phyloP scores from a whole-genome alignment of 64 coral and sea anemone species.

The Stylophora pistillata region DNA sequence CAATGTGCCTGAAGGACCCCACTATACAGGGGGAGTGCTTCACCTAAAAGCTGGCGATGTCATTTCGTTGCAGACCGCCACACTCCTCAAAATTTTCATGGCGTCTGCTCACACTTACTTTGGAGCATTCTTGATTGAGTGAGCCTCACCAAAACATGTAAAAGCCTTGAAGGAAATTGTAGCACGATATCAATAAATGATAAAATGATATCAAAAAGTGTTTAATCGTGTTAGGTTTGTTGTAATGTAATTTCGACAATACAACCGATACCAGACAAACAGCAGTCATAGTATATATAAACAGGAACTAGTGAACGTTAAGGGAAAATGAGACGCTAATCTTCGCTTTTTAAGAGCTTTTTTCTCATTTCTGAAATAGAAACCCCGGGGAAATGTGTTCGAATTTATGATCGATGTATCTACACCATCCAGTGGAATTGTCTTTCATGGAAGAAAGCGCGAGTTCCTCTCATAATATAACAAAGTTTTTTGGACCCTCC shows the following conservation, averaged over 20 bases:
- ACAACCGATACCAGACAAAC: too few relatives aligned
- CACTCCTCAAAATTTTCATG: neutral
- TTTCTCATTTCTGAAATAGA: too few relatives aligned
- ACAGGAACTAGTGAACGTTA: too few relatives aligned
- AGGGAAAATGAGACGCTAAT: too few relatives aligned
- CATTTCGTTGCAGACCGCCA: neutral
- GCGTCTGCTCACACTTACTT: neutral
- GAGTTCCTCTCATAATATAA: neutral
- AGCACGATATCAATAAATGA: neutral
- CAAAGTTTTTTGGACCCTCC: conserved; percentile 19
- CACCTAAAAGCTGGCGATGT: neutral
- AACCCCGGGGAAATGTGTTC: too few relatives aligned
- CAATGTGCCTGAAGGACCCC: too few relatives aligned
- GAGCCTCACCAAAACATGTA: neutral
- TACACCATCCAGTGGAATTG: neutral
- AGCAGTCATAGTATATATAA: too few relatives aligned
- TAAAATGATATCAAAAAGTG: too few relatives aligned
- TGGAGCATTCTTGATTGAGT: neutral
- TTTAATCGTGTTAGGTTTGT: too few relatives aligned
- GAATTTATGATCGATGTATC: too few relatives aligned
- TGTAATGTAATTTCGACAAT: too few relatives aligned
- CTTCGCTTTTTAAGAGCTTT: too few relatives aligned
- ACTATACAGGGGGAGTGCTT: neutral
- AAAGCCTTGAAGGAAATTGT: neutral
- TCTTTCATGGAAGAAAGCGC: neutral